phyloP scores from a whole-genome alignment of 2,888 invertebrate species.

The Drosophila villosipedis region DNA sequence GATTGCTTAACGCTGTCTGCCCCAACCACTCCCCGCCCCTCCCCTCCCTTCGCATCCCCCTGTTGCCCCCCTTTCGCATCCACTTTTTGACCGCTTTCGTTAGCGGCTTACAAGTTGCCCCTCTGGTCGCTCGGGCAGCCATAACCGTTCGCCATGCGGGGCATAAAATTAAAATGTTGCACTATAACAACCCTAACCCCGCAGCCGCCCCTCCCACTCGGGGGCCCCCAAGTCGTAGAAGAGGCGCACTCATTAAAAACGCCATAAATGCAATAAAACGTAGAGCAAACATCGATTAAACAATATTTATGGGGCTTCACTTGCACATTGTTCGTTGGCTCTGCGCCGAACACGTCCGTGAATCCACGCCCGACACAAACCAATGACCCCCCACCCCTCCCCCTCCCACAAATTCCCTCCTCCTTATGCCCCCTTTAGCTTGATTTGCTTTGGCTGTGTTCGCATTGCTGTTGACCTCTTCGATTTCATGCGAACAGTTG shows the following conservation, averaged over 20 bases:
- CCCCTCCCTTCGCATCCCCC: not conserved
- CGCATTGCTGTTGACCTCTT: slow-evolving; percentile 52
- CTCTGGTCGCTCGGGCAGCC: slow-evolving; percentile 40
- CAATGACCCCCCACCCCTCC: not conserved
- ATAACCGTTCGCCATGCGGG: slow-evolving; percentile 50
- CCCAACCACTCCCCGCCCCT: not conserved
- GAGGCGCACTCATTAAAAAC: slow-evolving; percentile 85
- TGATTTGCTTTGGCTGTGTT: slow-evolving; percentile 20
- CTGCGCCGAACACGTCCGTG: slow-evolving; percentile 65
- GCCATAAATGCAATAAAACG: slow-evolving; percentile 85
- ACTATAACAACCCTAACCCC: slow-evolving; percentile 35
- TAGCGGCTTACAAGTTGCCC: slow-evolving; percentile 55
- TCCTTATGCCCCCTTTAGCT: not conserved
- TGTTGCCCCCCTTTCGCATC: not conserved
- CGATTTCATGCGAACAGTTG: slow-evolving; percentile 22
- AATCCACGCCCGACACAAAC: slow-evolving; percentile 45
- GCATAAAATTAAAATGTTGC: slow-evolving; percentile 84
- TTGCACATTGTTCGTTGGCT: slow-evolving; percentile 81
- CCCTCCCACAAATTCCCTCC: not conserved
- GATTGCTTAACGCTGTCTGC: slow-evolving; percentile 22
- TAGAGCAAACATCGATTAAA: slow-evolving; percentile 86
- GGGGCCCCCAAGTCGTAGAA: slow-evolving; percentile 26
- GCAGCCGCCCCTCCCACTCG: not conserved
- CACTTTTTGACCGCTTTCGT: slow-evolving; percentile 32
- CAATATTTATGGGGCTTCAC: slow-evolving; percentile 85